A percentile compares a stretch with the other conserved stretches of the same genome.
Conservation (phyloP, 2,888 invertebrate genomes). For the Neoaliturus tenellus region DNA sequence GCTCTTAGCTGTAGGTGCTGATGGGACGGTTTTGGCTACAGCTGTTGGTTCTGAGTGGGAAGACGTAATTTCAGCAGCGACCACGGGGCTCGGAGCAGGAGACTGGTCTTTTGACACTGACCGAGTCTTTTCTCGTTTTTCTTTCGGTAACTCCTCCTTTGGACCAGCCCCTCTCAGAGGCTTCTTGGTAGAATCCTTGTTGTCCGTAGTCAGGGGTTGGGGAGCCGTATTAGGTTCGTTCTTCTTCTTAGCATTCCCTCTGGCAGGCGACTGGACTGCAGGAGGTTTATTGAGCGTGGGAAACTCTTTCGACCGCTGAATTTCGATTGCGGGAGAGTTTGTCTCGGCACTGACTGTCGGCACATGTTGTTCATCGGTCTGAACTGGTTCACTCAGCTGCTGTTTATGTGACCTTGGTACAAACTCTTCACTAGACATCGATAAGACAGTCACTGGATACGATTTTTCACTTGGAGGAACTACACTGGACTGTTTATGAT, state of each 20-base stretch:
- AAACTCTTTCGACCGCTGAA: conserved; percentile 33
- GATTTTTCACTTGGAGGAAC: conserved; percentile 52
- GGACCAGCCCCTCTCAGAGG: neutral
- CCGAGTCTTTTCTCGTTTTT: conserved; percentile 38
- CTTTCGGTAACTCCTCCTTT: conserved; percentile 41
- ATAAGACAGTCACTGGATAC: neutral
- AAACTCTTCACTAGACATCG: conserved; percentile 38
- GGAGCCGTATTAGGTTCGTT: neutral
- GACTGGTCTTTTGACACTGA: conserved; percentile 48
- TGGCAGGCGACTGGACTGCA: neutral
- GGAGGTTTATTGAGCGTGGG: neutral
- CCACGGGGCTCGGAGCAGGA: neutral
- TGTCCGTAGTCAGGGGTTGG: neutral
- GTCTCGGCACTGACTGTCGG: conserved; percentile 51
- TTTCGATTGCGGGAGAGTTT: conserved; percentile 48
- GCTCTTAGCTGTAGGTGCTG: neutral
- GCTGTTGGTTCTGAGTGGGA: neutral
- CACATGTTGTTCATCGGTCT: neutral
- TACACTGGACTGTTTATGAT: conserved; percentile 42
- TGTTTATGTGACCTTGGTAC: neutral
- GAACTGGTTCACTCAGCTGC: neutral
- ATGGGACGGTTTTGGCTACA: neutral
- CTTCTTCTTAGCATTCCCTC: conserved; percentile 16
- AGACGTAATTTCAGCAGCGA: neutral
- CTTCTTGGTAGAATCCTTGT: too few species aligned